Base-by-base conservation (phyloP, 1,140 invertebrate genomes). In the Drosophila persimilis region DNA sequence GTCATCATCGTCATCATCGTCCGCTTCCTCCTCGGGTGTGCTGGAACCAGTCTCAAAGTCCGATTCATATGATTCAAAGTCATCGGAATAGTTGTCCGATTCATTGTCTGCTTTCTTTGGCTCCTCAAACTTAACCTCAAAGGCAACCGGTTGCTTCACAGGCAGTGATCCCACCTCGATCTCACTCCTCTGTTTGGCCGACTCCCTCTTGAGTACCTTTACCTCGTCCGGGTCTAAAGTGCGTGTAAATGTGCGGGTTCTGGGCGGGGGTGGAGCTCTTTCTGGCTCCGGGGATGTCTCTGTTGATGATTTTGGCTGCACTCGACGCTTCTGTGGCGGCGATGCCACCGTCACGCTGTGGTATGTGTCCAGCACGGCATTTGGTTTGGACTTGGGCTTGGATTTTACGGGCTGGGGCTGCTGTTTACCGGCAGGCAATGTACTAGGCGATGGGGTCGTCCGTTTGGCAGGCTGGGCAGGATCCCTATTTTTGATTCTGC, bases 21-120 rank as follows among this genome's bases (percentile, higher is more conserved):
- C 67, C 6, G 85, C 80, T 8, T 73, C 67, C 17, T 69, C 78
- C 17, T 70, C 65, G 6, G 80, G 69, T 26, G 80, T 77, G 11
- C 84, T 84, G 8, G 83, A 84, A 53, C 76, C 90, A 11, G 83
- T 77, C 59, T 93, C 93, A 73, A 93, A 93, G 86, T 93, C 93
- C 13, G 93, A 93, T 79, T 93, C 92, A 72, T 93, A 93, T 0
- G 93, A 93, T 63, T 93, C 93, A 77, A 93, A 93, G 74, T 93
- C 93, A 72, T 93, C 92, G 41, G 92, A 92, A 60, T 93, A 93
- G 31, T 91, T 81, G 41, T 80, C 77, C 2, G 90, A 81, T 17
- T 72, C 72, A 8, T 58, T 55, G 15, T 58, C 39, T 5, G 13
- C 17, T 22, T 73, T 84, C 11, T 85, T 72, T 7, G 53, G 41